Evolutionary conservation across 1,140 invertebrate species (phyloP), one percentile per base, ranked within the genome.

Genomic region (Scaptomyza hsui): DNA sequence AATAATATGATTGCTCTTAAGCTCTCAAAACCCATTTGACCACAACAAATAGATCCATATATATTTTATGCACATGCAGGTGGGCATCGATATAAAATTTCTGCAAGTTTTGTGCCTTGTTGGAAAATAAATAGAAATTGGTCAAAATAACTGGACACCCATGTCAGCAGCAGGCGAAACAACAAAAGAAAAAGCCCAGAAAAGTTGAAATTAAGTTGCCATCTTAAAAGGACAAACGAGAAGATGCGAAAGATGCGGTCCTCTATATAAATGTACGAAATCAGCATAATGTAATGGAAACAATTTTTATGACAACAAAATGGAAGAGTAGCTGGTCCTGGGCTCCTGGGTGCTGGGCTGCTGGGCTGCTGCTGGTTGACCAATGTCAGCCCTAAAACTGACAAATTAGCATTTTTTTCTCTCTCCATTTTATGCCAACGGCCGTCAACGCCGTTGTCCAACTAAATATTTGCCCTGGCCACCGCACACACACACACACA

Each of bases 221-320:
- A 70, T 76, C 80, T 29, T 9, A 76, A 76, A 65, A 78, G 65
- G 19, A 19, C 62, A 75, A 74, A 71, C 64, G 59, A 74, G 73
- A 52, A 74, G 78, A 72, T 71, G 72, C 48, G 59, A 63, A 69
- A 73, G n/a, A n/a, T n/a, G n/a, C 78, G 61, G 59, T 71, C 72
- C 67, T 68, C 83, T 78, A 75, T 78, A 88, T 89, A 88, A 88
- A 88, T 88, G 82, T 74, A 78, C 82, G 35, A 88, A 88, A 88
- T 88, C 82, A 88, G 82, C 82, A 88, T 88, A 88, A 88, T 88
- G 83, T 88, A 88, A 88, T 88, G 82, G 82, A 88, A 88, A 88
- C 82, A 88, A 88, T 86, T 88, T 86, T 82, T 86, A 82, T 82
- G 82, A 88, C 78, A 78, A 86, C 71, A 24, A 61, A 41, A 52